Evolutionary conservation across 2,797 vertebrate genomes (phyloP).

Genomic region (Lophotriccus pileatus): DNA sequence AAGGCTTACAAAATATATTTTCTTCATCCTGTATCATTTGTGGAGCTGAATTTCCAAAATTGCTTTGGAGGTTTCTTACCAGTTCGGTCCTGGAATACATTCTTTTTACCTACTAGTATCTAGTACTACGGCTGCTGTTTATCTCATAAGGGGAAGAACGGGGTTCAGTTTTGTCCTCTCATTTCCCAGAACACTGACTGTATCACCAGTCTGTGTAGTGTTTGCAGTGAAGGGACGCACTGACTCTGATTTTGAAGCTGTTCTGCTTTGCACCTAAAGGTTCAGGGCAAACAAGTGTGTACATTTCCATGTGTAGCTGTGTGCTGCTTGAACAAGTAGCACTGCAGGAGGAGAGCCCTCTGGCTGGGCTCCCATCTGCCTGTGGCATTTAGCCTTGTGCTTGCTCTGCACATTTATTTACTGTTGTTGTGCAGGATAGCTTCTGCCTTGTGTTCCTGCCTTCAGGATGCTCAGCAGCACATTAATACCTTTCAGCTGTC

Average conservation of each 20-base stretch:
- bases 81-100: background rate
- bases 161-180: background rate
- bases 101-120: background rate
- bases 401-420: background rate
- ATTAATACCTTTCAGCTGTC: background rate
- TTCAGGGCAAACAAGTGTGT: background rate
- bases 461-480: background rate
- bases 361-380: background rate
- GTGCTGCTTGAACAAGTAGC: background rate
- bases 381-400: background rate
- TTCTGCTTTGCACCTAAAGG: background rate
- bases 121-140: background rate
- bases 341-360: background rate
- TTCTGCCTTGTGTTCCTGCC: background rate
- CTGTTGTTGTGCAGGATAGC: background rate
- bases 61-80: background rate
- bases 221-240: background rate
- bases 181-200: background rate
- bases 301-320: background rate
- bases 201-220: background rate
- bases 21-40: background rate
- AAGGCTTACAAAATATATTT: background rate
- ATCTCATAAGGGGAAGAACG: background rate
- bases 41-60: background rate
- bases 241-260: background rate